Conservation (phyloP, 64 coral and sea anemone genomes). For the Porites lutea region DNA sequence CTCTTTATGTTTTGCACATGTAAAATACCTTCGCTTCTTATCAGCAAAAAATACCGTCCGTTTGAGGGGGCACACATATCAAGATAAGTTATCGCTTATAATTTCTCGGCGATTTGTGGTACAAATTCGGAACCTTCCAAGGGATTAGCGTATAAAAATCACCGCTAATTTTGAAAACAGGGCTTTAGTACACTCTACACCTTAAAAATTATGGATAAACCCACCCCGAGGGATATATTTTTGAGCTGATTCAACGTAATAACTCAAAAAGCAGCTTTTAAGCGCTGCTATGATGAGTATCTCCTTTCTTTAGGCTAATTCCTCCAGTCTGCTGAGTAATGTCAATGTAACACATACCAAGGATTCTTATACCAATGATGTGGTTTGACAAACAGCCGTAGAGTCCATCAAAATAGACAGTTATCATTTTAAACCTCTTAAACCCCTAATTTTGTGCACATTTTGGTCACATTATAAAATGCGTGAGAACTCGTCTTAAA, state of each 20-base stretch:
- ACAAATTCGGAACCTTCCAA: conserved; percentile 32
- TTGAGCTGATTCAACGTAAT: conserved; percentile 25
- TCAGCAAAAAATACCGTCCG: neutral
- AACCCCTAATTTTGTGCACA: neutral
- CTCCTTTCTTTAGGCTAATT: neutral
- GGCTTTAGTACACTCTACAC: neutral
- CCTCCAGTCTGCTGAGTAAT: neutral
- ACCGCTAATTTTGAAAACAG: conserved; percentile 7
- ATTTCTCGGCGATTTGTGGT: conserved; percentile 17
- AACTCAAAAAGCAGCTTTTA: conserved; percentile 28
- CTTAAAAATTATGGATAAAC: conserved; percentile 15
- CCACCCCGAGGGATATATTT: neutral
- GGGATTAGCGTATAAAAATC: conserved; percentile 16
- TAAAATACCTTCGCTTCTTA: conserved; percentile 17
- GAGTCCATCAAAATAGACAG: neutral
- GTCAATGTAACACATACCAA: neutral
- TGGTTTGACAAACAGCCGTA: neutral
- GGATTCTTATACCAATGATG: neutral
- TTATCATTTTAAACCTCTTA: neutral
- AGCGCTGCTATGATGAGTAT: neutral
- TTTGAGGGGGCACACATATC: neutral
- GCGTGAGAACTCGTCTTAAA: neutral
- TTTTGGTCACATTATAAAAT: neutral
- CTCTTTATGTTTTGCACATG: conserved; percentile 38
- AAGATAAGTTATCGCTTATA: conserved; percentile 19